Evolutionary conservation across 2,888 invertebrate genomes (phyloP).

Genomic region (Exocentrus adspersus): DNA sequence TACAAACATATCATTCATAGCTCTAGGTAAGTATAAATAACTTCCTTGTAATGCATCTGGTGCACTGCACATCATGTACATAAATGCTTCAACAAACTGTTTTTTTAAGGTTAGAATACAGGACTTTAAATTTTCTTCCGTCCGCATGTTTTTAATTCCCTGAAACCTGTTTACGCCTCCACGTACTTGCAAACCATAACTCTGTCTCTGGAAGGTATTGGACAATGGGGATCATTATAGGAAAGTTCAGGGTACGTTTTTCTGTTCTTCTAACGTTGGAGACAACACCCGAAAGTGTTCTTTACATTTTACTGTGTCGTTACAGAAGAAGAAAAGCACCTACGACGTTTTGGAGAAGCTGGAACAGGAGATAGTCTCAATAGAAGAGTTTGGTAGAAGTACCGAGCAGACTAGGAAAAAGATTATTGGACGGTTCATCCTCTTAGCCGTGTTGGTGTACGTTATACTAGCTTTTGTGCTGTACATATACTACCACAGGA

Average conservation of each 20-base stretch:
- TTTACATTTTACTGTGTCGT: constrained; percentile 19
- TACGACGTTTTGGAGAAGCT: constrained; percentile 73
- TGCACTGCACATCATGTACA: not conserved
- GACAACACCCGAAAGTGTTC: not conserved
- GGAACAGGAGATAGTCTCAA: constrained; percentile 81
- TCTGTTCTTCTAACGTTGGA: not conserved
- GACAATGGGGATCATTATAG: constrained; percentile 76
- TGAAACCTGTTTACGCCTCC: constrained; percentile 10
- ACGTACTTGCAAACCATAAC: not conserved
- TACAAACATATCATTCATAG: constrained; percentile 3
- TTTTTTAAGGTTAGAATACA: constrained; percentile 26
- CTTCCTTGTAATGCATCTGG: not conserved
- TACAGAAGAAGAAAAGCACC: constrained; percentile 68
- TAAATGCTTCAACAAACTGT: not conserved
- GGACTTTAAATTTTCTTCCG: constrained; percentile 11
- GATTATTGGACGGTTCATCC: constrained; percentile 78
- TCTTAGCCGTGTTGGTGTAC: constrained; percentile 73
- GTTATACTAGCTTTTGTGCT: constrained; percentile 77
- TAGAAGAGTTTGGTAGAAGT: constrained; percentile 81
- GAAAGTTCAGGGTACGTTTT: constrained; percentile 74
- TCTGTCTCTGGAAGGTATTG: constrained; percentile 35
- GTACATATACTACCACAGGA: constrained; percentile 84
- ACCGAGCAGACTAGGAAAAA: constrained; percentile 85
- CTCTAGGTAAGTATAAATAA: not conserved
- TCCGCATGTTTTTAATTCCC: constrained; percentile 11